Base-by-base conservation (phyloP, 2,797 vertebrate genomes). In the Pipistrellus nathusii region DNA sequence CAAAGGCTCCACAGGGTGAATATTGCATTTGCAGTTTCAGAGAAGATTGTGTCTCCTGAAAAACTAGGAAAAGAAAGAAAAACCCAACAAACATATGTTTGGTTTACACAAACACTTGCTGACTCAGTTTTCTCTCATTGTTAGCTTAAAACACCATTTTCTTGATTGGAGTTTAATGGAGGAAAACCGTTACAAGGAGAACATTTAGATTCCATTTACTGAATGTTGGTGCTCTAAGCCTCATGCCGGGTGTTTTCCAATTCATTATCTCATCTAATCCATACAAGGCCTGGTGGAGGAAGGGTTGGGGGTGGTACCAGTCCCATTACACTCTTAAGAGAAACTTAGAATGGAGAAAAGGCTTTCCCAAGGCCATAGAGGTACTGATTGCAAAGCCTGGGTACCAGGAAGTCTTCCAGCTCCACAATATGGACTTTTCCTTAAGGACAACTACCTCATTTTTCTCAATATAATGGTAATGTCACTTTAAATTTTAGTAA, bases 81-180 rank as follows among this genome's bases (percentile, higher is more conserved):
- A 51, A 7, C 30, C 4, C 76, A 62, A 72, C 44, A 73, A 51
- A 27, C 10, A 55, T 80, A 30, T 88, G 32, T 38, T 93, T 83
- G 41, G 25, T 21, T 80, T 51, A 13, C 21, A 53, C 30, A 73
- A 32, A 66, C 35, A 38, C 14, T 94, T 94, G 18, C 82, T 96
- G 73, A 23, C 57, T 93, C 73, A 55, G 75, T 55, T 95, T 96
- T 92, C 71, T 76, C 18, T 86, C 48, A 48, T 21, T 77, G 20
- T 90, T 85, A 81, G 55, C 41, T 69, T 83, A 90, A 93, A 91
- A 88, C 32, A 77, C 9, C 25, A 78, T 92, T 95, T 90, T 82
- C 77, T 90, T 51, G 32, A 66, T 35, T 78, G 62, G 21, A 88
- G 6, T 77, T 96, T 94, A 90, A 71, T 83, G 57, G 4, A 20